Base-by-base conservation (phyloP, 2,113 vertebrate species). In the Puma concolor region DNA sequence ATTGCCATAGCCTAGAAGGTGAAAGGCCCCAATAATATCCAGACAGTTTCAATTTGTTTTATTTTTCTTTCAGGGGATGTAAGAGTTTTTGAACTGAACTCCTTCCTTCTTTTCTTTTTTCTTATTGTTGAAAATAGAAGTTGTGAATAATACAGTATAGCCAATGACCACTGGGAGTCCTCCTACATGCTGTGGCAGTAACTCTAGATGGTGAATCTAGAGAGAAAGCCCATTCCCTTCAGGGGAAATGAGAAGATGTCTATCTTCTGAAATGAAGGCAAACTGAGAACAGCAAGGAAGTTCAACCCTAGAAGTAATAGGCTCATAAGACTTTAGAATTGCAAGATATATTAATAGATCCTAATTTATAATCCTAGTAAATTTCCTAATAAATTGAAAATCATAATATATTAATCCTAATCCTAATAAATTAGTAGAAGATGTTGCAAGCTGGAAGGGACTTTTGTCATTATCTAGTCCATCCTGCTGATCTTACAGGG, bases 1-100 rank as follows among this genome's bases (percentile, higher is more conserved):
- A 66, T 29, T 71, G 52, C 38, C 85, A 83, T 92, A 97, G 74
- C 29, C 31, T 84, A 74, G 79, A 92, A 86, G 60, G 94, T 79
- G n/a, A 88, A 87, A 74, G 76, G 11, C n/a, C 44, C 41, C 41
- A 69, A 7, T 84, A 64, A 87, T 31, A 93, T 9, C 21, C 44
- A 93, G 92, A 71, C 5, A 25, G 74, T 66, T 91, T 82, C 88
- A 74, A 13, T 33, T 93, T 95, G 66, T 23, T 95, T 96, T 82
- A 31, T 71, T 92, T 98, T 95, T 52, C 90, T 83, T 44, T 84
- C 9, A 1, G 36, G 54, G 29, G 33, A 82, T 72, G 72, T 93
- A 87, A 94, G 41, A 41, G 36, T 81, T 82, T 69, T 48, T 66
- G 16, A 86, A 72, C 41, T 54, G 57, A 92, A 33, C 16, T 57